Conservation (phyloP, 2,113 vertebrate genomes). For the Amphilophus citrinellus region DNA sequence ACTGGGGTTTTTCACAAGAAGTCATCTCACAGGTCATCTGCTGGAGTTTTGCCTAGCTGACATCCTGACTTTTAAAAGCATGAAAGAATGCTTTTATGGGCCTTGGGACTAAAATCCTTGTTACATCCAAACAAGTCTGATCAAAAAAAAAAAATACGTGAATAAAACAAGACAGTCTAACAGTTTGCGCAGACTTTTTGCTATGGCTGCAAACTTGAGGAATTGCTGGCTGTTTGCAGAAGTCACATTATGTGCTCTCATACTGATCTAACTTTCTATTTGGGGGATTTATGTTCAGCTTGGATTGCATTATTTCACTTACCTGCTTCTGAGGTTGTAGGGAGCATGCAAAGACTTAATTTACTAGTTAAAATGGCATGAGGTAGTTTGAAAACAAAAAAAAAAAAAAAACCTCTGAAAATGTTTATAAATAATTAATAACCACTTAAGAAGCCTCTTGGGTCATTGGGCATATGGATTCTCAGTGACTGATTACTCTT, state of each 20-base stretch:
- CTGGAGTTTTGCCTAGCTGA: neutral
- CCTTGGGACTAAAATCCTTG: neutral
- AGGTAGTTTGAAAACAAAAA: neutral
- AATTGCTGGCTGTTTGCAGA: neutral
- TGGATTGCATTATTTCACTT: neutral
- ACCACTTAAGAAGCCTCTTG: neutral
- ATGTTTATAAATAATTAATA: slow-evolving; percentile 7
- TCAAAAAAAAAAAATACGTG: neutral
- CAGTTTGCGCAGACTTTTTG: neutral
- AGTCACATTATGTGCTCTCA: neutral
- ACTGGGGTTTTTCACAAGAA: neutral
- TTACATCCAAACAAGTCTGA: neutral
- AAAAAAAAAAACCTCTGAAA: neutral
- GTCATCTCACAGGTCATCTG: neutral
- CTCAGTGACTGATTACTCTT: neutral
- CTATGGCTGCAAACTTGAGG: neutral
- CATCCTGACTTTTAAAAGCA: neutral
- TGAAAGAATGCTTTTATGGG: neutral
- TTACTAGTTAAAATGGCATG: neutral
- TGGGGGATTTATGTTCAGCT: neutral
- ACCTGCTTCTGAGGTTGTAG: neutral
- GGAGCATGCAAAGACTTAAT: neutral
- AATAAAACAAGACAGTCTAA: neutral
- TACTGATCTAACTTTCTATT: neutral
- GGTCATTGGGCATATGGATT: neutral